Conservation (phyloP, 2,888 invertebrate genomes). For the Zaprionus obscuricornis region DNA sequence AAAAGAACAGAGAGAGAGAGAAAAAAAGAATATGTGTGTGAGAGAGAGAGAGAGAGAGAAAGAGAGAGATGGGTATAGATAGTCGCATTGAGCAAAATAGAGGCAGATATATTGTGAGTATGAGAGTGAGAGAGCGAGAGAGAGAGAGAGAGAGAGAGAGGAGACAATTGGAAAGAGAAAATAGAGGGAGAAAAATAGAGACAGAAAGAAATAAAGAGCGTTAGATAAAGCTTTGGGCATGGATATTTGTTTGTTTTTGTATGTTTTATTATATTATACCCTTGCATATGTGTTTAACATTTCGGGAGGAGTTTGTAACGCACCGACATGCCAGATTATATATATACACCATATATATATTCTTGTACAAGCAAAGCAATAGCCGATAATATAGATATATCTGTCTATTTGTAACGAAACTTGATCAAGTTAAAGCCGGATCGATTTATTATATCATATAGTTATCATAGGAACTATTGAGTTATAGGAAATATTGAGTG, state of each 20-base stretch:
- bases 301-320: too few relatives aligned
- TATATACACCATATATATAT: too few relatives aligned
- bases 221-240: conserved; percentile 66
- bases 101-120: conserved; percentile 15
- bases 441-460: too few relatives aligned
- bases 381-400: too few relatives aligned
- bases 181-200: conserved; percentile 25
- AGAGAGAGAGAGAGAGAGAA: conserved; percentile 24
- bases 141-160: conserved; percentile 28
- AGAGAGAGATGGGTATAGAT: conserved; percentile 25
- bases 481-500: too few relatives aligned
- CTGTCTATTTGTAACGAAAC: too few relatives aligned
- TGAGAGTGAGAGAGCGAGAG: conserved; percentile 17
- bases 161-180: conserved; percentile 13
- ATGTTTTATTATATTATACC: conserved; percentile 17
- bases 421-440: too few relatives aligned
- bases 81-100: background rate
- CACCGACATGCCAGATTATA: too few relatives aligned
- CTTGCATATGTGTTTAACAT: too few relatives aligned
- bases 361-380: too few relatives aligned
- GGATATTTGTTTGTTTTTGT: conserved; percentile 32
- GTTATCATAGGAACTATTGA: too few relatives aligned
- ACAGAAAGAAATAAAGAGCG: conserved; percentile 40
- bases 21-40: conserved; percentile 12
- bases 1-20: conserved; percentile 22